Conservation (phyloP, 2,113 vertebrate genomes). For the Thoracochromis brauschi region DNA sequence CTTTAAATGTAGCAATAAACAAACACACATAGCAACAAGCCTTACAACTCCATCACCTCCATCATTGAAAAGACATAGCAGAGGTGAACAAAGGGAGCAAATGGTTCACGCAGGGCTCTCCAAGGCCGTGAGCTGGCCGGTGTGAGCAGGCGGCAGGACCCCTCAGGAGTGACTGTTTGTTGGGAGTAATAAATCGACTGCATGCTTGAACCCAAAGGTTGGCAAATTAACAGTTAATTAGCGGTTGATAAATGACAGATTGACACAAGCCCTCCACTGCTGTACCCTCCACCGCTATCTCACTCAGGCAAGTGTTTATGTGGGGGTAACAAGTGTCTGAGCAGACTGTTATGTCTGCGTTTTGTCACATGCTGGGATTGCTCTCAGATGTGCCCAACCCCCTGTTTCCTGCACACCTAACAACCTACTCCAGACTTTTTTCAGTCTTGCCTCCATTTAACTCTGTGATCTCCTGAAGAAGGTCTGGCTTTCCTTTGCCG, state of each 20-base stretch:
- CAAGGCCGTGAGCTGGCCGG: background rate
- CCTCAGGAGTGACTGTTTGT: slow-evolving; percentile 46
- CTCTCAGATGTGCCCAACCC: slow-evolving; percentile 43
- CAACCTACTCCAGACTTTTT: background rate
- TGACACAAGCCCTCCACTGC: slow-evolving; percentile 29
- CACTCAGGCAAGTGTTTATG: slow-evolving; percentile 79
- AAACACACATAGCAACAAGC: background rate
- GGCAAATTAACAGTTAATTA: slow-evolving; percentile 82
- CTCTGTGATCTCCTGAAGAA: background rate
- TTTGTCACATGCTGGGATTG: slow-evolving; percentile 73
- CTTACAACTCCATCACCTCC: background rate
- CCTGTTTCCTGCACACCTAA: background rate
- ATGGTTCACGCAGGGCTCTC: background rate
- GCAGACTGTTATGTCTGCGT: slow-evolving; percentile 73
- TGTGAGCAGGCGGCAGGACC: slow-evolving; percentile 15
- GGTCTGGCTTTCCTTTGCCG: background rate
- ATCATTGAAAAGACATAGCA: background rate
- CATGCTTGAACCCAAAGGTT: slow-evolving; percentile 75
- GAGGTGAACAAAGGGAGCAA: slow-evolving; percentile 1
- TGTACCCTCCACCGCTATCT: slow-evolving; percentile 57
- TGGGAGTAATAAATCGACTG: slow-evolving; percentile 74
- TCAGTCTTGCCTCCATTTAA: slow-evolving; percentile 33
- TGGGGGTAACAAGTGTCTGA: slow-evolving; percentile 80
- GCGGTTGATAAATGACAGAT: slow-evolving; percentile 80
- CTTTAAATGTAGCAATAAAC: background rate